Evolutionary conservation across 2,888 invertebrate genomes (phyloP), one percentile per base, ranked within the genome.

Genomic region (Mayetiola destructor): DNA sequence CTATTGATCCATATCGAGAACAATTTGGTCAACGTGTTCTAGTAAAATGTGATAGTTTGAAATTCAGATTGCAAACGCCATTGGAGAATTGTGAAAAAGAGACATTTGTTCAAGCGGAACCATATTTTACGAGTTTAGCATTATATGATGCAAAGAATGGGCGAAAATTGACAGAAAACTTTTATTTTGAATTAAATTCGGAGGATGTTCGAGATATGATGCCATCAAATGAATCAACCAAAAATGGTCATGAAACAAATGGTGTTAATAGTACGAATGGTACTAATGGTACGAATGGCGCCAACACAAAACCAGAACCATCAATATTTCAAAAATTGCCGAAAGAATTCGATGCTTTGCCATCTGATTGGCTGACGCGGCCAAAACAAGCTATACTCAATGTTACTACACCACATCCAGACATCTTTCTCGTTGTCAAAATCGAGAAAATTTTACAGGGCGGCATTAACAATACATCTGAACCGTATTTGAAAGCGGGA

Each of bases 371-470:
- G 86, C 76, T 88, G 62, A 76, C 78, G 64, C 69, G 73, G 64
- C 76, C 77, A 10, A 72, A 72, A 18, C 78, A 93, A 82, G 92
- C 86, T n/a, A 76, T 94, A 60, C 79, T 95, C 66, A 91, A 88
- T 64, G 82, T 95, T 59, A 87, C 84, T 62, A 85, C 87, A 68
- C 88, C 92, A 1, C 89, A 92, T 73, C 81, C 90, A 8, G 94
- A 95, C 67, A 82, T 96, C 64, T 95, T 87, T 73, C 69, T 95
- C 62, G 92, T 95, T n/a, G 83, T 93, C 48, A 81, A 85, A 66
- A 88, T 96, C 60, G 95, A 96, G 67, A 95, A 95, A 72, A 85
- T 95, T 60, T 77, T 96, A 4, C 94, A 95, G 75, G 92, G 88
- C 4, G 82, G 84, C 61, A 85, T 94, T 60, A 83, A 81, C 63